A percentile compares a stretch with the other conserved stretches of the same genome.
phyloP scores from a whole-genome alignment of 2,888 invertebrate species.

The Eilema depressum region DNA sequence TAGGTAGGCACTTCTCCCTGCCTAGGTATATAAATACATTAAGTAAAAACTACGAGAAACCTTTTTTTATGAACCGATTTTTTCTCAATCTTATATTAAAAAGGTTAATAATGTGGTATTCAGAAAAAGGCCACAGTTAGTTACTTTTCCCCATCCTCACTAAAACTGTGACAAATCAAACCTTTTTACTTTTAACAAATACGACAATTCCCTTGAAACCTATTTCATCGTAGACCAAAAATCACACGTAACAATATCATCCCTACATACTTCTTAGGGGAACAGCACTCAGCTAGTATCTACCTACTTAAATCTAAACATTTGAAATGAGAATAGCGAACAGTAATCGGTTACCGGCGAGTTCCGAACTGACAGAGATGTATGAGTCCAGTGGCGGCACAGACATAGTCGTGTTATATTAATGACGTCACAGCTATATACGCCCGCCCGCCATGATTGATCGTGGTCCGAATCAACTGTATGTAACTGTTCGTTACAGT shows the following conservation, averaged over 20 bases:
- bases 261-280: no score
- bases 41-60: no score
- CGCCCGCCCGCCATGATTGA: conserved; percentile 31
- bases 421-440: conserved; percentile 52
- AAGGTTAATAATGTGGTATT: no score
- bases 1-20: no score
- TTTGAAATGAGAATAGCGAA: conserved; percentile 37
- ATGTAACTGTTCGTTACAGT: conserved; percentile 2
- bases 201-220: no score
- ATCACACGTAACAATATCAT: not conserved
- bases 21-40: no score
- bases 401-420: conserved; percentile 52
- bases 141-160: no score
- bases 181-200: no score
- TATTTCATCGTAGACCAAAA: not conserved
- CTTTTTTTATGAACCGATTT: no score
- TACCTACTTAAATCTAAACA: conserved; percentile 12
- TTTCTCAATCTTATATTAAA: no score
- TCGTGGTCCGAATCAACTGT: conserved; percentile 14
- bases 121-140: no score
- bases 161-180: no score
- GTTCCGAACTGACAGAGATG: conserved; percentile 47
- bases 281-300: not conserved
- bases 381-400: conserved; percentile 47
- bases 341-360: conserved; percentile 46